Percentiles rank a stretch among this genome's conserved stretches.
Conservation (phyloP, 2,797 vertebrate species). For the Manis pentadactyla region DNA sequence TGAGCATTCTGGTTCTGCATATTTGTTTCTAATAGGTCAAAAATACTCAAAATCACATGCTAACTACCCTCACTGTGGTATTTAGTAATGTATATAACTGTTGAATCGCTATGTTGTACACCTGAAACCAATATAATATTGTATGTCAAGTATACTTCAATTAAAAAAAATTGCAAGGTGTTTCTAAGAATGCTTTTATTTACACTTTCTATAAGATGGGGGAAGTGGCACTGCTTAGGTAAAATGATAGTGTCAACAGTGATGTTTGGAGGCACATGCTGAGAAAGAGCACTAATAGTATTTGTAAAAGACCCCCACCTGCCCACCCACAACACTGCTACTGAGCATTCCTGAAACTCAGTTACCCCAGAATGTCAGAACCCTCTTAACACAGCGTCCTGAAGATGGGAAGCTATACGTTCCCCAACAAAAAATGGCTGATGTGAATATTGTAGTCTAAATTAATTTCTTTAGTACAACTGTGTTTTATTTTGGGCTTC, state of each 20-base stretch:
- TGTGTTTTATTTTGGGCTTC: constrained; percentile 1
- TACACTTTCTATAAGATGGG: background rate
- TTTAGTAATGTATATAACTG: too few species aligned
- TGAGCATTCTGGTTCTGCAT: background rate
- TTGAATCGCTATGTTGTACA: too few species aligned
- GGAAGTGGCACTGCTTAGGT: too few species aligned
- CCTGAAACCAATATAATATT: too few species aligned
- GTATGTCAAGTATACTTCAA: too few species aligned
- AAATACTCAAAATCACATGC: background rate
- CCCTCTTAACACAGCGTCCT: too few species aligned
- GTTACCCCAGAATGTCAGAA: background rate
- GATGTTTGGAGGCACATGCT: background rate
- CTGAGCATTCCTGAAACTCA: background rate
- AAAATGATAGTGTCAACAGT: background rate
- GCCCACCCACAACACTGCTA: background rate
- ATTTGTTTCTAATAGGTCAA: background rate
- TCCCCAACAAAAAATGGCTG: background rate
- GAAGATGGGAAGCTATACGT: background rate
- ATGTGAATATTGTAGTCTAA: background rate
- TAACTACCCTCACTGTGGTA: too few species aligned
- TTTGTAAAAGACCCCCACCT: background rate
- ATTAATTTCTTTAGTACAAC: constrained; percentile 30
- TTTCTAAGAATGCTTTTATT: background rate
- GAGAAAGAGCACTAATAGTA: background rate
- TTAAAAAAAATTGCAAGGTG: too few species aligned